Conservation (phyloP, 2,113 vertebrate species). For the Thymallus thymallus region DNA sequence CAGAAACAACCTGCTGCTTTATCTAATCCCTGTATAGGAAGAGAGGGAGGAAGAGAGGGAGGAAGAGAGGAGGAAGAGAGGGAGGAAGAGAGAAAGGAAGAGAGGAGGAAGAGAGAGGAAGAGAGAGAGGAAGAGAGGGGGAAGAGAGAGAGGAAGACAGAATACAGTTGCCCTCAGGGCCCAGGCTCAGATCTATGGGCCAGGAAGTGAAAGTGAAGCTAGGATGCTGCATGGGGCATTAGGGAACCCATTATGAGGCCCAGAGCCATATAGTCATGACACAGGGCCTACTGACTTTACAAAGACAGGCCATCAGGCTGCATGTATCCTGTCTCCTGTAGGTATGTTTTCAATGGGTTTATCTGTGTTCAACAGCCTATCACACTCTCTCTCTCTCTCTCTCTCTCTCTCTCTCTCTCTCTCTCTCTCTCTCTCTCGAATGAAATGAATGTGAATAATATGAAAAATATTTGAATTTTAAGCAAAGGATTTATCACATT, state of each 20-base stretch:
- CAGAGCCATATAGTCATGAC: neutral
- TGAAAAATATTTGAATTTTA: neutral
- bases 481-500: neutral
- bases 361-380: neutral
- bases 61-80: slow-evolving; percentile 1
- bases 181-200: neutral
- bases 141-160: neutral
- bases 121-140: too few species aligned
- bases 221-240: neutral
- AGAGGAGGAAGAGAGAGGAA: neutral
- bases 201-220: neutral
- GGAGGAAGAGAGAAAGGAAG: neutral
- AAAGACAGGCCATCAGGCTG: neutral
- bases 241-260: neutral
- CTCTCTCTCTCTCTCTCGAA: neutral
- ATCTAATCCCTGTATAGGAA: neutral
- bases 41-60: neutral
- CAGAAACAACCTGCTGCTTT: neutral
- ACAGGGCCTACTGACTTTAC: neutral
- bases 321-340: neutral
- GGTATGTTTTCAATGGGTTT: neutral
- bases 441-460: too few species aligned
- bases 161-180: neutral
- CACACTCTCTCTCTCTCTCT: neutral
- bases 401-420: neutral